Conservation (phyloP, 1,140 invertebrate species). For the Drosophila subobscura region DNA sequence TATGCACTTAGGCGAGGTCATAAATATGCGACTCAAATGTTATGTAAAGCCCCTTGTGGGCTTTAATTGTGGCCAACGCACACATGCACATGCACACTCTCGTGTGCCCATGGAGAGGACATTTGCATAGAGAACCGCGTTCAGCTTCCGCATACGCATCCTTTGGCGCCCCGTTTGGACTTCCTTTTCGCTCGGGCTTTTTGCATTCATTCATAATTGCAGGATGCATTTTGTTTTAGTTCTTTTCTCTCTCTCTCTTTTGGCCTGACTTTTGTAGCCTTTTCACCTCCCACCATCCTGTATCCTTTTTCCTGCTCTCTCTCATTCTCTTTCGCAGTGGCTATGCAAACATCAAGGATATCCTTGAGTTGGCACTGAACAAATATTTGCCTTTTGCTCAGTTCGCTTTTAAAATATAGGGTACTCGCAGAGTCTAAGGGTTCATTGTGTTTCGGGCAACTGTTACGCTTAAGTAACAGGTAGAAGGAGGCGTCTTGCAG, state of each 20-base stretch:
- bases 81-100: not conserved
- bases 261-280: too few species aligned
- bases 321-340: conserved; percentile 5
- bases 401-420: not conserved
- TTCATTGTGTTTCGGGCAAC: too few species aligned
- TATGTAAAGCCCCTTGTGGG: conserved; percentile 31
- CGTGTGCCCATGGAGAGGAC: conserved; percentile 6
- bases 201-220: conserved; percentile 74
- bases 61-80: conserved; percentile 18
- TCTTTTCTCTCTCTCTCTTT: conserved; percentile 6
- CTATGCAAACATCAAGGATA: conserved; percentile 73
- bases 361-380: conserved; percentile 77
- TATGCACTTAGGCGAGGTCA: conserved; percentile 76
- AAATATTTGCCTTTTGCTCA: conserved; percentile 65
- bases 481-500: too few species aligned
- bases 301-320: not conserved
- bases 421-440: too few species aligned
- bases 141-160: conserved; percentile 53
- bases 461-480: too few species aligned
- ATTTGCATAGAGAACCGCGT: conserved; percentile 38
- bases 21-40: conserved; percentile 48
- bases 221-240: conserved; percentile 72
- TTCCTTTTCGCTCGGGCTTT: conserved; percentile 42
- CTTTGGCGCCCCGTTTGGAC: conserved; percentile 47
- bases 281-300: too few species aligned